Evolutionary conservation across 2,797 vertebrate species (phyloP).

Genomic region (Carcharodon carcharias): DNA sequence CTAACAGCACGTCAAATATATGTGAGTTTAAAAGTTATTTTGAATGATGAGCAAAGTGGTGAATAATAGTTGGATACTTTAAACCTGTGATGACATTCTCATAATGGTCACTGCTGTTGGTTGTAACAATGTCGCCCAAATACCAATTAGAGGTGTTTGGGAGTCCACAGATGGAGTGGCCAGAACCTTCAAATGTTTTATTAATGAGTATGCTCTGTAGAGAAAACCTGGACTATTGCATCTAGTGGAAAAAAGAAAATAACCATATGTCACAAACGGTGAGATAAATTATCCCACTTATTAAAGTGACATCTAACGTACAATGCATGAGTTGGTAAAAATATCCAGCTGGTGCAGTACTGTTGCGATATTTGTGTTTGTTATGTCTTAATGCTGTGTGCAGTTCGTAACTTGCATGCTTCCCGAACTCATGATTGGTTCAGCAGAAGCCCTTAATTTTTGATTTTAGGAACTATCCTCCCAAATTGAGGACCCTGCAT

Average conservation of each 20-base stretch:
- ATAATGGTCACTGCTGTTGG: not conserved
- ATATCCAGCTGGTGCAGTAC: constrained; percentile 20
- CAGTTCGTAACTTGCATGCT: not conserved
- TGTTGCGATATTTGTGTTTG: not conserved
- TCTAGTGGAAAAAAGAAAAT: constrained; percentile 11
- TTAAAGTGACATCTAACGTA: constrained; percentile 19
- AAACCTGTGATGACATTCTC: not conserved
- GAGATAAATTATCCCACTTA: constrained; percentile 34
- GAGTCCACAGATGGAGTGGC: not conserved
- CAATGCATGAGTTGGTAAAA: constrained; percentile 29
- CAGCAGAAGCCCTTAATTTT: not conserved
- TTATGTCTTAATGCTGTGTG: not conserved
- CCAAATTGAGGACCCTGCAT: not conserved
- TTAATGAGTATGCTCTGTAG: not conserved
- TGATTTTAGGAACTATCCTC: not conserved
- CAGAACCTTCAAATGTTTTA: constrained; percentile 28
- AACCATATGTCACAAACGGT: constrained; percentile 22
- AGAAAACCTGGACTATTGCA: not conserved
- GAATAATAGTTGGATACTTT: not conserved
- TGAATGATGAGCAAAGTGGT: not conserved
- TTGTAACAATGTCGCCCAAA: not conserved
- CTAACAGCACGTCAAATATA: not conserved
- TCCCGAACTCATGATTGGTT: not conserved
- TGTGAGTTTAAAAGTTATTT: not conserved
- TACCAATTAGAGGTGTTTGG: constrained; percentile 4